Conservation (phyloP, 1,140 invertebrate genomes). For the Armadillidium nasatum region DNA sequence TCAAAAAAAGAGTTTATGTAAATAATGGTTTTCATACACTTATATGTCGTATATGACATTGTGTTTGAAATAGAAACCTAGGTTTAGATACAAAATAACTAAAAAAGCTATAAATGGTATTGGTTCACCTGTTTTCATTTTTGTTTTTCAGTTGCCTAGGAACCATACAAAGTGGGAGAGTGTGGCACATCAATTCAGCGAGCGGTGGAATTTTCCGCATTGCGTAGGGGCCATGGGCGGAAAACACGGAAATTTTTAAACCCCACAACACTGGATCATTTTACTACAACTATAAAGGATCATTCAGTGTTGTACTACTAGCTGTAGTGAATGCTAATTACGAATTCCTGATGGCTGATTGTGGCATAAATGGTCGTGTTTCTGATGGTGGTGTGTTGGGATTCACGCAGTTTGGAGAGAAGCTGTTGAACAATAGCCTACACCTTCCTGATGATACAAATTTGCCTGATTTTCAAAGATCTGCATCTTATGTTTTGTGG, state of each 20-base stretch:
- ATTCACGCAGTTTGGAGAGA: neutral
- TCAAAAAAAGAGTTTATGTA: too few species aligned
- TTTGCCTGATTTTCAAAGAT: neutral
- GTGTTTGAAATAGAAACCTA: too few species aligned
- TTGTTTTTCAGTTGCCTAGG: neutral
- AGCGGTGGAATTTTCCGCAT: slow-evolving; percentile 20
- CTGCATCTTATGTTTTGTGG: slow-evolving; percentile 10
- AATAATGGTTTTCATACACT: too few species aligned
- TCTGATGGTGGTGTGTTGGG: slow-evolving; percentile 5
- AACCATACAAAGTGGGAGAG: neutral
- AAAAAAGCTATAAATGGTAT: too few species aligned
- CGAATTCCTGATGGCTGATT: slow-evolving; percentile 7
- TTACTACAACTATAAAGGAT: slow-evolving; percentile 23
- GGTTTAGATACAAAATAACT: too few species aligned
- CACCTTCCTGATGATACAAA: too few species aligned
- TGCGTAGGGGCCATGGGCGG: slow-evolving; percentile 9
- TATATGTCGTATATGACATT: too few species aligned
- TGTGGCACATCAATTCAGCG: neutral
- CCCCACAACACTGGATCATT: slow-evolving; percentile 24
- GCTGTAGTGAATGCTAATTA: slow-evolving; percentile 16
- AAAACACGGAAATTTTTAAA: neutral
- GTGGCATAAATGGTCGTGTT: slow-evolving; percentile 8
- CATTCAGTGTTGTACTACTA: slow-evolving; percentile 16
- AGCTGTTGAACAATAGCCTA: too few species aligned
- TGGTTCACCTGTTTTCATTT: too few species aligned